Base-by-base conservation (phyloP, 2,888 invertebrate genomes). In the Cyrtodaria siliqua region DNA sequence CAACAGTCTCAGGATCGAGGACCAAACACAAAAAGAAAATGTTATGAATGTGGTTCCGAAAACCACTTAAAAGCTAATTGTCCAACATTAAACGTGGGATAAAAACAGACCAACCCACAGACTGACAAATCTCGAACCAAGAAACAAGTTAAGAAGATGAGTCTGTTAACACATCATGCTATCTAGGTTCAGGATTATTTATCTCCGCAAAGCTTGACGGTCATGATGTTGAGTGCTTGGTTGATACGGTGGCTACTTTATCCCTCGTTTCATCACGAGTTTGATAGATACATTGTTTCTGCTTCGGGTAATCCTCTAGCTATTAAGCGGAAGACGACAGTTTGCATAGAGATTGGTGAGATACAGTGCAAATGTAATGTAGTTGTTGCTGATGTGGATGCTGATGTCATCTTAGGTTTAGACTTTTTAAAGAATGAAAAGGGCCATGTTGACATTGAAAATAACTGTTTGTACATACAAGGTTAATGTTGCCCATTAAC, bases 341-440 rank as follows among this genome's bases (percentile, higher is more conserved):
- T 63, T 2, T 3, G 20, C 4, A 16, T 63, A 8, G 27, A 53
- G 27, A 42, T 53, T 23, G 6, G 24, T n/a, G 63, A 42, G 16
- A 42, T 20, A 6, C 9, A 18, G 16, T 63, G 27, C 24, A 42
- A 2, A 60, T n/a, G 24, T 2, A 40, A 47, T 18, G 50, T 64
- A 16, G 33, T 71, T 14, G 64, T 71, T n/a, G 56, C 63, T 16
- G 57, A 71, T 12, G 64, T 71, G 6, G 63, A 71, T n/a, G 27
- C 26, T 8, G 71, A 71, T 42, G 56, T 29, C 1, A 57, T 71
- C 1, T 24, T 71, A 9, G 64, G 71, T 2, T 26, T 71, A 3
- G 71, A 71, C 23, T 71, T 71, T 29, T 26, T 71, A 50, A 63
- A 42, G 24, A 8, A 1, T 24, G 3, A 57, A 14, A 14, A 38